phyloP scores from a whole-genome alignment of 2,888 invertebrate genomes.

The Eupithecia insigniata region DNA sequence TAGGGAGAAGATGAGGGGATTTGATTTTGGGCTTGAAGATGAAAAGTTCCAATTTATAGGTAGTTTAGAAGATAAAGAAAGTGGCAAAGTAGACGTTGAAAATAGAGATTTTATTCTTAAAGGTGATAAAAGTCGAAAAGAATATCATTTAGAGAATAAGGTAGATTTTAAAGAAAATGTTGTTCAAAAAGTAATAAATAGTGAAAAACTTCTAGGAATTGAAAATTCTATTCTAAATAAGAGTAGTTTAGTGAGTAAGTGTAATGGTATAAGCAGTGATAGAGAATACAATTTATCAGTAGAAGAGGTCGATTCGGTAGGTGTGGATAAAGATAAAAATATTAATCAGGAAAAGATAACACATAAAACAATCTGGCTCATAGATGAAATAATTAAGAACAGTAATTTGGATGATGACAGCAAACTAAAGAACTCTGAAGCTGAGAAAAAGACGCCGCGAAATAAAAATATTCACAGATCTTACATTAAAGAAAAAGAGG shows the following conservation, averaged over 20 bases:
- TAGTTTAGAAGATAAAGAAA: not conserved
- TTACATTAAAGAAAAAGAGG: constrained; percentile 15
- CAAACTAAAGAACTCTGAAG: constrained; percentile 2
- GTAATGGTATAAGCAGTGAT: constrained; percentile 1
- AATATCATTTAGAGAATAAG: constrained; percentile 15
- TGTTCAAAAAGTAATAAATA: constrained; percentile 25
- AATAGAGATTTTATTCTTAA: not conserved
- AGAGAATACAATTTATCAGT: constrained; percentile 1
- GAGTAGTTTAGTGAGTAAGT: not conserved
- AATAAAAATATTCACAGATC: constrained; percentile 13
- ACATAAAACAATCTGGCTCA: not conserved
- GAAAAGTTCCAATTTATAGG: not conserved
- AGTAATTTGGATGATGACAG: constrained; percentile 9
- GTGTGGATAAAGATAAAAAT: not conserved
- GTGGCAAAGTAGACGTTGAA: constrained; percentile 6
- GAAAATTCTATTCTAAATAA: constrained; percentile 1
- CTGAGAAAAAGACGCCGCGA: not conserved
- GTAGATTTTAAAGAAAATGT: constrained; percentile 8
- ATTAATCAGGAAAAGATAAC: not conserved
- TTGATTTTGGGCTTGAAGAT: not conserved
- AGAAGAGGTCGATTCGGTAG: constrained; percentile 9
- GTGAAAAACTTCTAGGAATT: constrained; percentile 9
- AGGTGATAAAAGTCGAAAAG: constrained; percentile 8
- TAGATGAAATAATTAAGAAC: not conserved
- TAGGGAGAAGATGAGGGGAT: not conserved